Evolutionary conservation across 2,888 invertebrate genomes (phyloP).

Genomic region (Caenorhabditis drosophilae): DNA sequence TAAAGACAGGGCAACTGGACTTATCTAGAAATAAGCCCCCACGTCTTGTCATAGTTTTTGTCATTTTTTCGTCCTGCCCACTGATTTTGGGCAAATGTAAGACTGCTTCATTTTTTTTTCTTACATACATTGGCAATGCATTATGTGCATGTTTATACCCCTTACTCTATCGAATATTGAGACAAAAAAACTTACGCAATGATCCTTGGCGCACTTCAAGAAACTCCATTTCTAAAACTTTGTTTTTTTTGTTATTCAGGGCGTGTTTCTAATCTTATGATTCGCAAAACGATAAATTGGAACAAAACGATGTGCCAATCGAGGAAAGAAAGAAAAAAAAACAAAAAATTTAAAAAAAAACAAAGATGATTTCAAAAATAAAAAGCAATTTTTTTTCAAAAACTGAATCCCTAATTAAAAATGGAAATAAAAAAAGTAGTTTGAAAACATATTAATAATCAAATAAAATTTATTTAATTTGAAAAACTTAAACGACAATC

Average conservation of each 20-base stretch:
- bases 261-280: no score
- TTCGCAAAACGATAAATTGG: slow-evolving; percentile 6
- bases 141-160: no score
- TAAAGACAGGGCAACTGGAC: slow-evolving; percentile 35
- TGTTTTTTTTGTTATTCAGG: slow-evolving; percentile 3
- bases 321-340: slow-evolving; percentile 1
- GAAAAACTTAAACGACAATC: no score
- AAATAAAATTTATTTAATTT: no score
- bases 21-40: slow-evolving; percentile 37
- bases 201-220: slow-evolving; percentile 44
- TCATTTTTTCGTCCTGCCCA: slow-evolving; percentile 11
- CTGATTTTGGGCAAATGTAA: background rate
- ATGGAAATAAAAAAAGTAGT: no score
- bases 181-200: slow-evolving; percentile 37
- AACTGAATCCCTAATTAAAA: background rate
- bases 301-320: background rate
- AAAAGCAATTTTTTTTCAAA: background rate
- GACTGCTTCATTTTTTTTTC: no score
- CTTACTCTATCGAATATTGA: no score
- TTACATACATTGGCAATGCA: no score
- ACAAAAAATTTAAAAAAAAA: no score
- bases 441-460: no score
- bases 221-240: slow-evolving; percentile 41
- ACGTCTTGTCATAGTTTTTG: slow-evolving; percentile 23
- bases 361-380: background rate